Base-by-base conservation (phyloP, 2,888 invertebrate species). In the Sphaerophoria rueppellii region DNA sequence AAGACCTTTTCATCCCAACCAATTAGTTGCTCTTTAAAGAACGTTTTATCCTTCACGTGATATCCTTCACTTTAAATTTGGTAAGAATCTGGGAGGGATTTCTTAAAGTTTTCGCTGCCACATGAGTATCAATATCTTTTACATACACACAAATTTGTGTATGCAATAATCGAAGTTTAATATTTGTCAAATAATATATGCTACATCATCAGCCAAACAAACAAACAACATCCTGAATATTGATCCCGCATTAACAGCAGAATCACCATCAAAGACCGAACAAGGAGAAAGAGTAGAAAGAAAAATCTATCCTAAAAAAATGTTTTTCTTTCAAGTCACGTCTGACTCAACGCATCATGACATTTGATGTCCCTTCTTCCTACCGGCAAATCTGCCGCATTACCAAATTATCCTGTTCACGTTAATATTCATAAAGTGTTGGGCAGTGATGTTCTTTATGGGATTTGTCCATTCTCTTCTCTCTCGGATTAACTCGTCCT, bases 341-440 rank as follows among this genome's bases (percentile, higher is more conserved):
- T 80, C 57, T 57, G 35, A 50, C n/a, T 48, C 75, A 24, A 75
- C 61, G 61, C 74, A 75, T 80, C 75, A 70, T 75, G 80, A 80
- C 70, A 70, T 80, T 75, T 80, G 74, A 80, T 70, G 80, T 75
- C 63, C 74, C 80, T 63, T 65, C 48, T 50, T 50, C 35, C 11
- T 65, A 70, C 54, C 74, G 50, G 63, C 50, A 65, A 43, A 50
- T 65, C 37, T 70, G 34, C 63, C 74, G 63, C 69, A 65, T 63
- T 70, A 63, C 63, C 63, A 75, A 74, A 57, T 75, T 61, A 70
- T 70, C 70, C 69, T 75, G 57, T n/a, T 69, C 63, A 43, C 55
- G 75, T 81, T 81, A 81, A 71, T 65, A 76, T 81, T 81, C 81
- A 81, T 81, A 71, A 72, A 76, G 72, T 81, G 76, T 76, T 81